Conservation (phyloP, 2,797 vertebrate genomes). For the Tympanoctomys barrerae region DNA sequence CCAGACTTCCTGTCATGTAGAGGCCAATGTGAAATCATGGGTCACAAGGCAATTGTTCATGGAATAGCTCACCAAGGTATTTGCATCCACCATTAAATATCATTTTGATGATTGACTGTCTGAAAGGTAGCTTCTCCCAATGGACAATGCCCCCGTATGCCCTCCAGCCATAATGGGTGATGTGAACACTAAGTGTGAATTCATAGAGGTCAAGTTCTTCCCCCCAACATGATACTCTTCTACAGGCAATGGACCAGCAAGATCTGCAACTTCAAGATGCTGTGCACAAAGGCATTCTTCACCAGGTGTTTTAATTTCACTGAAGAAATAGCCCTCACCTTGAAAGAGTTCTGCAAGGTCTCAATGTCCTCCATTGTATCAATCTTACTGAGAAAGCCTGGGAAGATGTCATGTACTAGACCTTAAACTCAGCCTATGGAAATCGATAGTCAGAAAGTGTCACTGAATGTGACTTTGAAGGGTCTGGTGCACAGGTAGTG, state of each 20-base stretch:
- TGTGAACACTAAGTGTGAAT: background rate
- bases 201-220: background rate
- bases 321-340: background rate
- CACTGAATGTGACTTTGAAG: background rate
- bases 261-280: background rate
- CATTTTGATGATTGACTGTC: background rate
- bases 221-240: background rate
- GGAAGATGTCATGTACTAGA: background rate
- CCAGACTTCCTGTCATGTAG: background rate
- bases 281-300: background rate
- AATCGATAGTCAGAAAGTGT: background rate
- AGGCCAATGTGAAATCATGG: background rate
- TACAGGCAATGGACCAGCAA: background rate
- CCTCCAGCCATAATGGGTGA: background rate
- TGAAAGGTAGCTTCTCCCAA: background rate
- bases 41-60: background rate
- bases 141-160: background rate
- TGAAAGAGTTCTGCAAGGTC: background rate
- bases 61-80: background rate
- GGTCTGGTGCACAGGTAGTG: background rate
- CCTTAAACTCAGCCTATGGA: background rate
- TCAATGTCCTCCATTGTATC: background rate
- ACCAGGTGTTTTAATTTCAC: background rate
- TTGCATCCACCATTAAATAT: background rate
- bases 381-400: background rate